Base-by-base conservation (phyloP, 92 coral and sea anemone species). In the Diadumene lineata region DNA sequence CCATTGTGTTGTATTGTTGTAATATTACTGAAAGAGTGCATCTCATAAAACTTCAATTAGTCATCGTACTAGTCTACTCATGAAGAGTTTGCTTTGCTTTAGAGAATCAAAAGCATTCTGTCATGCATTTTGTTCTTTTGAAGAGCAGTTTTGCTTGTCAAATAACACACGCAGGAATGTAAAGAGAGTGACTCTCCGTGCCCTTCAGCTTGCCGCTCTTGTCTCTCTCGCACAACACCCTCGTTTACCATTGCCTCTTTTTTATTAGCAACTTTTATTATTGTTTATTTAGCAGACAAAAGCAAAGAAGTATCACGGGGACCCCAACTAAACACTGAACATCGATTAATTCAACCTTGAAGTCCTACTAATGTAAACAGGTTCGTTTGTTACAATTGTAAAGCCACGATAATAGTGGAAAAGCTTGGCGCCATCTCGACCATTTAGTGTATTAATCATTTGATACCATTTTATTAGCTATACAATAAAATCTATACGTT, bases 241-340 rank as follows among this genome's bases (percentile, higher is more conserved):
- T 11, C 80, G n/a, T 30, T 64, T 64, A 28, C 53, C 66, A 66
- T 56, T 55, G 53, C 73, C 64, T 82, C 66, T 64, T 66, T 32
- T 74, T 75, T 80, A 74, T 84, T 79, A 87, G 82, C 82, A 77
- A 55, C 65, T 72, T 81, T 80, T 72, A 65, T 57, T 69, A 68
- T 64, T 90, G 96, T 90, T 90, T 87, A 86, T 78, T 69, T 84
- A 90, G 81, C 79, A 74, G 91, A 90, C 92, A 90, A 90, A 87
- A 74, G 92, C 90, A 73, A 87, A 76, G 72, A 91, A 91, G 74
- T 73, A 77, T 85, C 78, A 69, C 63, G 81, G 81, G 70, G 88
- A 70, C 87, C 31, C 56, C 55, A 29, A 70, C 86, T 86, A 89
- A 86, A 85, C 86, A 61, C 87, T 78, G 73, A 78, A 88, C 84